A percentile compares a stretch with the other conserved stretches of the same genome.
Evolutionary conservation across 2,797 vertebrate genomes (phyloP).

Genomic region (Notamacropus eugenii): DNA sequence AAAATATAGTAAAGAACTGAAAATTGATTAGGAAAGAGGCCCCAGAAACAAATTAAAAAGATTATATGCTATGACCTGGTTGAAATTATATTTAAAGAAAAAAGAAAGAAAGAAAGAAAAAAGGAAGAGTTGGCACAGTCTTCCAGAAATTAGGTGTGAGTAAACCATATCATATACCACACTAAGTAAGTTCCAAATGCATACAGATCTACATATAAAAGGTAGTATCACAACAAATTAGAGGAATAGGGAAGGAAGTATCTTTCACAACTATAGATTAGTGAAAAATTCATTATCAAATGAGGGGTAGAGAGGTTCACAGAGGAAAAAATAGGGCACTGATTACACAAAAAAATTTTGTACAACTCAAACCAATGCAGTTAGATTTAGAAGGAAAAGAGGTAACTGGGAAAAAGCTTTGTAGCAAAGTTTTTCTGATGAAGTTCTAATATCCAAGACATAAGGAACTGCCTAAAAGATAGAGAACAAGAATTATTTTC

Average conservation of each 20-base stretch:
- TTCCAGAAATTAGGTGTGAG: not conserved
- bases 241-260: not conserved
- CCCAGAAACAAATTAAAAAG: not conserved
- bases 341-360: not conserved
- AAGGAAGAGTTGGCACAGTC: not conserved
- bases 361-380: not conserved
- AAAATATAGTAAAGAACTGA: not conserved
- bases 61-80: not conserved
- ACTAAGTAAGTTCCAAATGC: not conserved
- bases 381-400: not conserved
- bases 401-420: not conserved
- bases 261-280: not conserved
- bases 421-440: not conserved
- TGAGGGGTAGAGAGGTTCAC: not conserved
- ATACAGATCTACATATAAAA: not conserved
- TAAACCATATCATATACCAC: not conserved
- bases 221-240: not conserved
- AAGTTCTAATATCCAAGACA: not conserved
- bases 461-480: not conserved
- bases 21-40: not conserved
- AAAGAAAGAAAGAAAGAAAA: no score
- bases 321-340: not conserved
- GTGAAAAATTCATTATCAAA: not conserved
- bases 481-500: not conserved
- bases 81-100: not conserved